Evolutionary conservation across 2,888 invertebrate species (phyloP).

Genomic region (Pristionchus mayeri): DNA sequence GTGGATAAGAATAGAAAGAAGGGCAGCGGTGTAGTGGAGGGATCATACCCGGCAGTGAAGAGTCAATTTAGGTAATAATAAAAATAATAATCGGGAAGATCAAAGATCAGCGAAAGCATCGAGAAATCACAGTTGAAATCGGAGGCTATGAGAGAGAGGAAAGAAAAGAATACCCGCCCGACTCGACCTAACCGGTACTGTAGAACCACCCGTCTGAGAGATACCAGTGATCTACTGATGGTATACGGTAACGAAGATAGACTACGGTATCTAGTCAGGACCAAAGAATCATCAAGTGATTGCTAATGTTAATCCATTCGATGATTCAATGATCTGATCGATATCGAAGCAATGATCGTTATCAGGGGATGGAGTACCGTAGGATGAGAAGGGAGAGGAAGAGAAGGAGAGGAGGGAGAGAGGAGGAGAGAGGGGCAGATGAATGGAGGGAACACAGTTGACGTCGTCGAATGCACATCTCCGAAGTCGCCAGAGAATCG

Average conservation of each 20-base stretch:
- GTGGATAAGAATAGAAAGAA: conserved; percentile 32
- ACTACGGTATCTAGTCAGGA: not conserved
- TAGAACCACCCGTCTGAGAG: not conserved
- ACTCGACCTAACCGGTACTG: conserved; percentile 4
- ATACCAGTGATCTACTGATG: not conserved
- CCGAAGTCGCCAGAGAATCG: conserved; percentile 8
- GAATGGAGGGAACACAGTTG: not conserved
- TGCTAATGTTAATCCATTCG: not conserved
- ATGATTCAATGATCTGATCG: not conserved
- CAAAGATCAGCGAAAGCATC: conserved; percentile 33
- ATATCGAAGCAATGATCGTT: not conserved
- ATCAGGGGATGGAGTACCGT: conserved; percentile 18
- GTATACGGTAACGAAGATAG: conserved; percentile 16
- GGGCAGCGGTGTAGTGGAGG: conserved; percentile 28
- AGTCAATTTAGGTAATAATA: conserved; percentile 15
- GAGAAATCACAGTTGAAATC: conserved; percentile 24
- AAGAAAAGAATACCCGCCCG: not conserved
- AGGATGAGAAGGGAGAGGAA: not conserved
- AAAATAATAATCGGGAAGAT: not conserved
- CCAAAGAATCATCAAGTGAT: not conserved
- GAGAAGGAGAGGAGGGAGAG: not conserved
- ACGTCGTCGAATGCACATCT: not conserved
- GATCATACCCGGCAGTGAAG: not conserved
- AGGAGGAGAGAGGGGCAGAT: not conserved
- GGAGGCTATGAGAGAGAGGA: not conserved